Conservation (phyloP, 2,113 vertebrate genomes). For the Scartelaos histophorus region DNA sequence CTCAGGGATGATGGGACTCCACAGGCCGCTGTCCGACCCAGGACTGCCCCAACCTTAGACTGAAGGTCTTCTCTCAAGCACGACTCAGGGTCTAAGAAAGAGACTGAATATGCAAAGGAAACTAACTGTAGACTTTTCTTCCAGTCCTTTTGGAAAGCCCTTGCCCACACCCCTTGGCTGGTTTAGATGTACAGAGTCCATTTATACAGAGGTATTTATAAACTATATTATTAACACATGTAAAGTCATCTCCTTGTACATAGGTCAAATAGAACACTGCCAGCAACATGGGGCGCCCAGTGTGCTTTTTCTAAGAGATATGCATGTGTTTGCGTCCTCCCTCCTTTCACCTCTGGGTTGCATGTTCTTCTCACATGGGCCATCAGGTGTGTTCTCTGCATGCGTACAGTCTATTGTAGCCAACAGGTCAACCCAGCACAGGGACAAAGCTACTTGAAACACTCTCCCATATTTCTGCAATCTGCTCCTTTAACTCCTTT, state of each 20-base stretch:
- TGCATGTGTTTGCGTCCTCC: slow-evolving; percentile 80
- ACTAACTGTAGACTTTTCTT: slow-evolving; percentile 86
- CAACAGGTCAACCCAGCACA: slow-evolving; percentile 28
- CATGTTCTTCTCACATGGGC: slow-evolving; percentile 79
- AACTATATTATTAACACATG: slow-evolving; percentile 57
- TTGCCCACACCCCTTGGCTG: slow-evolving; percentile 54
- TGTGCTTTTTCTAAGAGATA: slow-evolving; percentile 80
- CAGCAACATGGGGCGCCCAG: slow-evolving; percentile 86
- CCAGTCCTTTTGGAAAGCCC: slow-evolving; percentile 77
- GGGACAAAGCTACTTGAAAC: slow-evolving; percentile 64
- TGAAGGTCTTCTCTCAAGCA: slow-evolving; percentile 82
- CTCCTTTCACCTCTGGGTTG: slow-evolving; percentile 75
- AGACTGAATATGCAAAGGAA: slow-evolving; percentile 73
- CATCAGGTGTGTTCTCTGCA: slow-evolving; percentile 74
- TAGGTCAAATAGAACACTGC: slow-evolving; percentile 86
- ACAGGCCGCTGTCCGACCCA: slow-evolving; percentile 94
- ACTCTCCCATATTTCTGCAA: slow-evolving; percentile 31
- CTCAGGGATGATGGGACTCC: slow-evolving; percentile 82
- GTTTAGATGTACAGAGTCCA: slow-evolving; percentile 57
- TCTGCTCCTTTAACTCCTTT: slow-evolving; percentile 17
- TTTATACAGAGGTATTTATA: slow-evolving; percentile 73
- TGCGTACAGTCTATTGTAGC: slow-evolving; percentile 74
- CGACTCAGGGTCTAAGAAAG: slow-evolving; percentile 96
- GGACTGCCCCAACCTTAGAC: slow-evolving; percentile 73
- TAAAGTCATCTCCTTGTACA: slow-evolving; percentile 69